Conservation (phyloP, 2,797 vertebrate genomes). For the Ciconia nigra region DNA sequence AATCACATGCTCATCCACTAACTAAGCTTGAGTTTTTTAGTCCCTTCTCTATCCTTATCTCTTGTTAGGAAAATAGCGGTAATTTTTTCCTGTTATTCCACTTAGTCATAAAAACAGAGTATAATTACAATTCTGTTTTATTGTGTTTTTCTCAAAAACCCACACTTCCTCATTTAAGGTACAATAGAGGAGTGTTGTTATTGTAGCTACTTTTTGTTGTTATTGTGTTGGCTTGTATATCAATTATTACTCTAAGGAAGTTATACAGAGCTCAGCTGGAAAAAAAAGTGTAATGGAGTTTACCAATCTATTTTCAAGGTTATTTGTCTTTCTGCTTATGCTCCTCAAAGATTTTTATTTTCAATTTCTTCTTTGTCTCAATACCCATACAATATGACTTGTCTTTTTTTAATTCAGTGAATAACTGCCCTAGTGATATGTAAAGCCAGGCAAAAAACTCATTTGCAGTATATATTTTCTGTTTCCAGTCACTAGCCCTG, state of each 20-base stretch:
- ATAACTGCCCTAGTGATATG: neutral
- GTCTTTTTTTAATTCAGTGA: neutral
- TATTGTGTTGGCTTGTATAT: neutral
- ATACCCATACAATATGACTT: neutral
- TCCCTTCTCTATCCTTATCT: neutral
- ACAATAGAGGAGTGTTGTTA: neutral
- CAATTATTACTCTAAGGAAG: neutral
- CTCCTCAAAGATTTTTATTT: neutral
- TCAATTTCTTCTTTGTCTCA: neutral
- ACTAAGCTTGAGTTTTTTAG: neutral
- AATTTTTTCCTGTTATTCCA: neutral
- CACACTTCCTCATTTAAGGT: neutral
- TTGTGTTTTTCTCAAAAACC: neutral
- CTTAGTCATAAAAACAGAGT: neutral
- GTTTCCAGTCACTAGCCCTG: neutral
- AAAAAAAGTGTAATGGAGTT: neutral
- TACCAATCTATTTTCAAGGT: neutral
- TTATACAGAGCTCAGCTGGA: neutral
- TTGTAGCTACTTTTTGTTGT: neutral
- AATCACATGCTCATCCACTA: neutral
- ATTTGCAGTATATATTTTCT: conserved; percentile 2
- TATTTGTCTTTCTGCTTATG: neutral
- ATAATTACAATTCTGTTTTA: neutral
- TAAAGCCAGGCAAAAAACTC: neutral
- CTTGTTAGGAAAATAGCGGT: neutral